These are phyloP conservation scores for Andrena praecox DNA, from an alignment of 2,888 invertebrate genomes.

Conservation along the genomic window DNA sequence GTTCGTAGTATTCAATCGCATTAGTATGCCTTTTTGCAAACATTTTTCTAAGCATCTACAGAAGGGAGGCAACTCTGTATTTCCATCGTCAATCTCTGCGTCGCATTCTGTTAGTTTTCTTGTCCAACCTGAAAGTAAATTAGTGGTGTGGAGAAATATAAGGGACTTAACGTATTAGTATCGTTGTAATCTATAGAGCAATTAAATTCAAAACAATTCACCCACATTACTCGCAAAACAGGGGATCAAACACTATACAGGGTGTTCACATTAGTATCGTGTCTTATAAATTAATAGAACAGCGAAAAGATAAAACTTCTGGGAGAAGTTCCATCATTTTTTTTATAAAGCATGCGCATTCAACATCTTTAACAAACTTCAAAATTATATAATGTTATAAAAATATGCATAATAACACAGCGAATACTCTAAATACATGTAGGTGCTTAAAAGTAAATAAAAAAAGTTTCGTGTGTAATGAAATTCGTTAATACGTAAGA, in stretches of 20 bases:
- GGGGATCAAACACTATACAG: too few relatives aligned
- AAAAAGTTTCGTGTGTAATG: neutral
- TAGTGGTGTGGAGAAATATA: neutral
- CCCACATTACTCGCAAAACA: too few relatives aligned
- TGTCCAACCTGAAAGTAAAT: slow-evolving; percentile 81
- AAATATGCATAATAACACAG: too few relatives aligned
- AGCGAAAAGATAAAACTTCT: neutral
- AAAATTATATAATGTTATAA: too few relatives aligned
- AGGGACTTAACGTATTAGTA: neutral
- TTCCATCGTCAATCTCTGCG: slow-evolving; percentile 85
- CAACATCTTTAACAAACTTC: too few relatives aligned
- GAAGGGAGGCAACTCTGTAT: slow-evolving; percentile 85
- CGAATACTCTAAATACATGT: too few relatives aligned
- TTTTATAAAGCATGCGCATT: neutral
- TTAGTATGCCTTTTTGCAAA: slow-evolving; percentile 86
- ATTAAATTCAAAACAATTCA: too few relatives aligned
- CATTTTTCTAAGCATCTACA: slow-evolving; percentile 87
- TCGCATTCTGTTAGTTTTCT: slow-evolving; percentile 83
- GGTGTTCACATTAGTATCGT: too few relatives aligned
- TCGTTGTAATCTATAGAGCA: too few relatives aligned
- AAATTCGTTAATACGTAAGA: neutral
- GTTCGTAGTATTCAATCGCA: slow-evolving; percentile 83
- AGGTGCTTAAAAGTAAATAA: too few relatives aligned
- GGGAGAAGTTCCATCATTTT: neutral
- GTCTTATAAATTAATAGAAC: too few relatives aligned